Evolutionary conservation across 2,113 vertebrate genomes (phyloP), one percentile per base, ranked within the genome.

Genomic region (Catharus minimus): DNA sequence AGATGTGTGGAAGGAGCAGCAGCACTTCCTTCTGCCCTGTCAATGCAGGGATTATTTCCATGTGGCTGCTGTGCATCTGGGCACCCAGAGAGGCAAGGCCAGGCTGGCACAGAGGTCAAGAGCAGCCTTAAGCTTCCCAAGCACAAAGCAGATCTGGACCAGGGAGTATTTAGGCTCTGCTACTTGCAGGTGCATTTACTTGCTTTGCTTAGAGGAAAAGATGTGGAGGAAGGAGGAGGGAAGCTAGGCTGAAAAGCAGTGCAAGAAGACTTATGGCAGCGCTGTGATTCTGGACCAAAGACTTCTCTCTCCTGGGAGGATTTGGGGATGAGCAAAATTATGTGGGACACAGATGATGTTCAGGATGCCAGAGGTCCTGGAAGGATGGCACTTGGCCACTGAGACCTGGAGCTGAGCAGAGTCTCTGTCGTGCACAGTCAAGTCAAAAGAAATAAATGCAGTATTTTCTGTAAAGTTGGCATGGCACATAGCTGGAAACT

Each of bases 1-100:
- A 90, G 92, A 94, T 82, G 92, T 81, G 91, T 38, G 73, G 50
- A 86, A 60, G 89, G 58, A 77, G 94, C 82, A 36, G 79, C 65
- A 80, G 72, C 7, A 32, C 61, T 88, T 83, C 86, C 80, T 64
- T 55, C 88, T 77, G 86, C 86, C 90, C 87, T 0, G 0, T 79
- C 89, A 39, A 60, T 22, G 76, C 52, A 9, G 53, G 79, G 68
- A 95, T 96, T 79, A 87, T 74, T 92, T 69, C 66, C 82, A 56
- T 7, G 39, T 11, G 10, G 85, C 55, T 18, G 13, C 64, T 15
- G 64, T 6, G 85, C 92, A 91, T 88, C 89, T 92, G 93, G 90
- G 88, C 82, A 89, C 78, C 57, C 53, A 23, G 56, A 72, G 61
- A n/a, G 21, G 62, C 66, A 83, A n/a, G 67, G 60, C 57, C 0